Evolutionary conservation across 2,113 vertebrate species (phyloP).

Genomic region (Mormyrus lacerda): DNA sequence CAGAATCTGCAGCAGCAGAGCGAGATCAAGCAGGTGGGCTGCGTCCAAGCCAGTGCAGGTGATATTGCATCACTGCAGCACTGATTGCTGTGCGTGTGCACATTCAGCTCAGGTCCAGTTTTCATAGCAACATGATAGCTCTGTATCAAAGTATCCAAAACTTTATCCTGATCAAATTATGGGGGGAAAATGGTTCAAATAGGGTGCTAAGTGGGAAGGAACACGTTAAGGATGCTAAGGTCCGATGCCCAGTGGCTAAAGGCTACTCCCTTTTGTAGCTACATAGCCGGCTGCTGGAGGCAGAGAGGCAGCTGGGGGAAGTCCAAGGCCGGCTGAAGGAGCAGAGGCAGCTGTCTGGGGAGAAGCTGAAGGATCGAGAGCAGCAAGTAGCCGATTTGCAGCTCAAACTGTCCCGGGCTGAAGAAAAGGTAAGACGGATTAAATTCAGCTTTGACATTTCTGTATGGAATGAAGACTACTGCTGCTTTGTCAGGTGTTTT

Average conservation of each 20-base stretch:
- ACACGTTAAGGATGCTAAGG: not conserved
- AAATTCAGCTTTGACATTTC: not conserved
- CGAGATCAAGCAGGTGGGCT: constrained; percentile 82
- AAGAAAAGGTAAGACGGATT: constrained; percentile 73
- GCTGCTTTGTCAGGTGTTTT: not conserved
- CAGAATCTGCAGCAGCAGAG: constrained; percentile 80
- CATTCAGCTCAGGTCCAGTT: not conserved
- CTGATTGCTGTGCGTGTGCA: not conserved
- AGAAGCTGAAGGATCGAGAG: constrained; percentile 92
- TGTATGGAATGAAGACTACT: not conserved
- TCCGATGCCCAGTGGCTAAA: not conserved
- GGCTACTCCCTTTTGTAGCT: constrained; percentile 57
- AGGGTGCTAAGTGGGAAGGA: not conserved
- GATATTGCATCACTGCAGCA: not conserved
- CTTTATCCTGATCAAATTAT: not conserved
- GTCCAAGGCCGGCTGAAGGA: constrained; percentile 92
- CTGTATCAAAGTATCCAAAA: not conserved
- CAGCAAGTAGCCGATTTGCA: constrained; percentile 90
- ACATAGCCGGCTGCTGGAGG: constrained; percentile 85
- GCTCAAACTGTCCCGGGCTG: constrained; percentile 83
- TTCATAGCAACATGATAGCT: not conserved
- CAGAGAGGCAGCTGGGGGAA: constrained; percentile 88
- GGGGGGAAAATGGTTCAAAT: not conserved
- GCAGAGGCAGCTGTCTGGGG: constrained; percentile 91
- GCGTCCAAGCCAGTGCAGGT: not conserved